Percentiles rank a stretch among this genome's conserved stretches.
These are phyloP conservation scores for Calcarius ornatus DNA, from an alignment of 2,113 vertebrate genomes.

Conservation along the genomic window DNA sequence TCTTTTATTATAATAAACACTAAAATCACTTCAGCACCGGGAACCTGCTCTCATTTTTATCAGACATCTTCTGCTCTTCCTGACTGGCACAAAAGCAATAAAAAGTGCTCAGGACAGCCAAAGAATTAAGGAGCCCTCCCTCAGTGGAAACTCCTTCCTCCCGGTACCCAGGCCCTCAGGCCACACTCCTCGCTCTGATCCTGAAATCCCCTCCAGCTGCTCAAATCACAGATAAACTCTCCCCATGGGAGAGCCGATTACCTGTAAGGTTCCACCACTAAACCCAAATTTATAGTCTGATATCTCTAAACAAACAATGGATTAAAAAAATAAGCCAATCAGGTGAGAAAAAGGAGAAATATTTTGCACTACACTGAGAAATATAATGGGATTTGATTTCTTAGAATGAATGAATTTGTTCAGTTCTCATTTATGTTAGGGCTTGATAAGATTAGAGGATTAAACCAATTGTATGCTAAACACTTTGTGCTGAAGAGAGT, in stretches of 20 bases:
- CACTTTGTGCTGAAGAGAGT: background rate
- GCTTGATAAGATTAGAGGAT: constrained; percentile 41
- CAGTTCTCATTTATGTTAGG: background rate
- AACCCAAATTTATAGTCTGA: background rate
- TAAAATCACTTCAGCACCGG: no score
- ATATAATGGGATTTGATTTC: background rate
- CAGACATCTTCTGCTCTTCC: background rate
- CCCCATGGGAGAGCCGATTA: background rate
- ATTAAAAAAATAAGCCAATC: background rate
- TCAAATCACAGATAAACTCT: background rate
- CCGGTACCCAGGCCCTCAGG: background rate
- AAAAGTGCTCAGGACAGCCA: background rate
- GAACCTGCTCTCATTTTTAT: no score
- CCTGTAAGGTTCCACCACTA: background rate
- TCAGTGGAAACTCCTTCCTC: background rate
- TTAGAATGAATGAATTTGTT: constrained; percentile 13
- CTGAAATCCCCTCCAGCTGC: background rate
- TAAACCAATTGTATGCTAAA: constrained; percentile 27
- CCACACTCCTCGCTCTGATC: background rate
- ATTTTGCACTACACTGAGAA: background rate
- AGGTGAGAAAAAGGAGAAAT: background rate
- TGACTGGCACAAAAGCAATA: background rate
- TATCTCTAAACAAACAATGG: background rate
- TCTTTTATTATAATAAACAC: no score
- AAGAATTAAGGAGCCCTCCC: background rate